A percentile compares a stretch with the other conserved stretches of the same genome.
phyloP scores from a whole-genome alignment of 2,797 vertebrate genomes.

The Phoxinus dragarum region DNA sequence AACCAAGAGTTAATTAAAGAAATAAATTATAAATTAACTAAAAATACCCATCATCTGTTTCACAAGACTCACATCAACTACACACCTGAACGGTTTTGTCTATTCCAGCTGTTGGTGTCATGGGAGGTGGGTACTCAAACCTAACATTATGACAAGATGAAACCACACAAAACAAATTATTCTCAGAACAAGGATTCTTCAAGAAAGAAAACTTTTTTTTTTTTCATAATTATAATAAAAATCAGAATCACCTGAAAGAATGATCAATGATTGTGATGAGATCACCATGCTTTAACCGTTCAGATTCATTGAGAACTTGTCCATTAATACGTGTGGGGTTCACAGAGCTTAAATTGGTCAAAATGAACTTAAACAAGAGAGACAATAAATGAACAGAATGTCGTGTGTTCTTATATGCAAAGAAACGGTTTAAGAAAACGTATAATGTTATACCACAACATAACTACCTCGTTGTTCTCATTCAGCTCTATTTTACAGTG shows the following conservation, averaged over 20 bases:
- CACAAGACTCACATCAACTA: not conserved
- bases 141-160: slow-evolving; percentile 68
- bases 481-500: slow-evolving; percentile 93
- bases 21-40: not conserved
- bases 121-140: slow-evolving; percentile 85
- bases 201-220: not conserved
- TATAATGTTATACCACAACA: not conserved
- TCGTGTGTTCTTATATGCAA: too few species aligned
- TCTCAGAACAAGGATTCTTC: not conserved
- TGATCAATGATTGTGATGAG: slow-evolving; percentile 92
- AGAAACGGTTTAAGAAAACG: too few species aligned
- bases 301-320: slow-evolving; percentile 76
- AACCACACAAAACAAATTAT: not conserved
- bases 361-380: slow-evolving; percentile 77
- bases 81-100: slow-evolving; percentile 83
- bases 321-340: slow-evolving; percentile 90
- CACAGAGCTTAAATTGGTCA: slow-evolving; percentile 87
- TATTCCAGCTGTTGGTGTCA: slow-evolving; percentile 76
- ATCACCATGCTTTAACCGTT: slow-evolving; percentile 88
- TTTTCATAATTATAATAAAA: not conserved
- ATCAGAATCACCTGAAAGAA: slow-evolving; percentile 87
- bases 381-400: not conserved
- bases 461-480: slow-evolving; percentile 88
- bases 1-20: not conserved
- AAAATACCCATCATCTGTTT: not conserved